Percentiles rank a stretch among this genome's conserved stretches.
These are phyloP conservation scores for Drosophila cognata DNA, from an alignment of 2,888 invertebrate genomes.

Conservation along the genomic window DNA sequence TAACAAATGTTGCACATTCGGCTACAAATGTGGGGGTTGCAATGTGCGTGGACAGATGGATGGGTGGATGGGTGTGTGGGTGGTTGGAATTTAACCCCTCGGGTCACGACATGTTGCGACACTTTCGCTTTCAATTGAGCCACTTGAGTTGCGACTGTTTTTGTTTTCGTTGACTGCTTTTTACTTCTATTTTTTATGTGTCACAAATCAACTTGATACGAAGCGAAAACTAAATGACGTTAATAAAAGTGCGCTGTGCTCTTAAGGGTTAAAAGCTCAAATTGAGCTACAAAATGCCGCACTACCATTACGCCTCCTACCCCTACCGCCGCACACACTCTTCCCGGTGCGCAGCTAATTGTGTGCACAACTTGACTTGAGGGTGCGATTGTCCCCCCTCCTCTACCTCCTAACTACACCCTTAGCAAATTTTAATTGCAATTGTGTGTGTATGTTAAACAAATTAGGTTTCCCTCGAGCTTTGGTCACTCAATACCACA, in stretches of 20 bases:
- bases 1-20: conserved; percentile 70
- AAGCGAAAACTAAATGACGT: conserved; percentile 49
- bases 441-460: conserved; percentile 51
- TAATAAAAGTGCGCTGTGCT: conserved; percentile 44
- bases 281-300: conserved; percentile 16
- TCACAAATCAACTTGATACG: conserved; percentile 58
- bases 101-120: conserved; percentile 50
- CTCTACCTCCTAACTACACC: conserved; percentile 32
- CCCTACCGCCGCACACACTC: background rate
- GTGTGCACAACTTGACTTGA: conserved; percentile 49
- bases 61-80: conserved; percentile 21
- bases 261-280: conserved; percentile 64
- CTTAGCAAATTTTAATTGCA: conserved; percentile 68
- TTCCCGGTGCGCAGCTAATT: conserved; percentile 40
- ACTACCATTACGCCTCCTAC: background rate
- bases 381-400: conserved; percentile 41
- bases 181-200: conserved; percentile 1
- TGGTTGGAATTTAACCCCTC: conserved; percentile 28
- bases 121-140: conserved; percentile 74
- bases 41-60: conserved; percentile 33
- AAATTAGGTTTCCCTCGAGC: conserved; percentile 67
- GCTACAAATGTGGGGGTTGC: conserved; percentile 47
- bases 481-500: conserved; percentile 50
- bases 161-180: conserved; percentile 13
- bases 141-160: conserved; percentile 34